These are phyloP conservation scores for Lutraria rhynchaena DNA, from an alignment of 1,140 invertebrate species.

Conservation along the genomic window DNA sequence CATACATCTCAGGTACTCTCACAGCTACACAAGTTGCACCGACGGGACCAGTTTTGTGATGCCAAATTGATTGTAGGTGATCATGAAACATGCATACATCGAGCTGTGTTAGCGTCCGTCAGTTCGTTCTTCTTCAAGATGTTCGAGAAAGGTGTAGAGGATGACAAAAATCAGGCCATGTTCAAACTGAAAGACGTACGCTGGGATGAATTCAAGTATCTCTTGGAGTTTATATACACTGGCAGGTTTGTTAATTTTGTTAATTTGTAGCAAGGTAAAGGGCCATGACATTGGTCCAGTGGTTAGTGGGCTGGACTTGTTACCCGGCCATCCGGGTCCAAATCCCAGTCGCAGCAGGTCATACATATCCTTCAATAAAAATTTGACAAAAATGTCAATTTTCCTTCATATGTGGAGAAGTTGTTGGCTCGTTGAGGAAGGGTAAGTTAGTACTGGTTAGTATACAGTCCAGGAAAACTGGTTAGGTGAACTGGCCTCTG, in stretches of 20 bases:
- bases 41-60: constrained; percentile 90
- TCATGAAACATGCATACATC: constrained; percentile 89
- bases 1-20: constrained; percentile 32
- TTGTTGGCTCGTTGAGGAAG: too few relatives aligned
- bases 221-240: constrained; percentile 92
- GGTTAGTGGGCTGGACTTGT: too few relatives aligned
- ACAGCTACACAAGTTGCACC: constrained; percentile 86
- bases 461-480: too few relatives aligned
- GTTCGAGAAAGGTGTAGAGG: constrained; percentile 83
- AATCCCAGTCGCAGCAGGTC: too few relatives aligned
- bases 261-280: too few relatives aligned
- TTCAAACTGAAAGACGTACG: constrained; percentile 85
- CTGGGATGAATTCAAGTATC: constrained; percentile 86
- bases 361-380: too few relatives aligned
- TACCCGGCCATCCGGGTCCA: too few relatives aligned
- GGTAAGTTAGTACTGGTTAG: too few relatives aligned
- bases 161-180: constrained; percentile 26
- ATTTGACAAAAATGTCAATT: too few relatives aligned
- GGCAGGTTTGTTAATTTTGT: constrained; percentile 80
- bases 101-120: constrained; percentile 88
- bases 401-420: too few relatives aligned
- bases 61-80: constrained; percentile 88
- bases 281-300: too few relatives aligned
- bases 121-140: constrained; percentile 90
- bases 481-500: too few relatives aligned